Conservation (phyloP, 2,113 vertebrate genomes). For the Arvicanthis niloticus region DNA sequence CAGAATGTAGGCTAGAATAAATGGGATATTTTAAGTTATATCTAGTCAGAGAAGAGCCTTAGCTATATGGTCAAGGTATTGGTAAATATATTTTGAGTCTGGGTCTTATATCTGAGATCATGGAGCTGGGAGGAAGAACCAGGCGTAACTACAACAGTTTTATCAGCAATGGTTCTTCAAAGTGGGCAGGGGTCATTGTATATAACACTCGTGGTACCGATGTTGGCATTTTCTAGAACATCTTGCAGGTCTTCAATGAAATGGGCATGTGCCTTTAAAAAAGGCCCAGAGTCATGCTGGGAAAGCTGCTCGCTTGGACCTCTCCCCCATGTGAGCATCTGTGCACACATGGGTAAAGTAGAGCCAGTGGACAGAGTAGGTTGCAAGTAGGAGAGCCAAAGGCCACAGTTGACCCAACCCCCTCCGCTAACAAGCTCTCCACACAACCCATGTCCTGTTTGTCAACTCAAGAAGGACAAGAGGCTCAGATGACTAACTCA, state of each 20-base stretch:
- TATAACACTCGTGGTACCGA: neutral
- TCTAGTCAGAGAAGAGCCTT: too few species aligned
- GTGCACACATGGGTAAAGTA: neutral
- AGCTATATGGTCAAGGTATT: too few species aligned
- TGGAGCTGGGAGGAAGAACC: too few species aligned
- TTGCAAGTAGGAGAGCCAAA: neutral
- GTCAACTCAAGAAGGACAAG: neutral
- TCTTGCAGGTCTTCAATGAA: neutral
- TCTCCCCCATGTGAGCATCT: neutral
- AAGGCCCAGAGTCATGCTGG: neutral
- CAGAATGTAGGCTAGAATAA: too few species aligned
- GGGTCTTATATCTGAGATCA: too few species aligned
- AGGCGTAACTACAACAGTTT: neutral
- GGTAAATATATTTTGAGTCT: too few species aligned
- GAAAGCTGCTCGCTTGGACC: too few species aligned
- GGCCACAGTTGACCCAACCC: neutral
- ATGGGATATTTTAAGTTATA: too few species aligned
- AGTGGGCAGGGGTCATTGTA: neutral
- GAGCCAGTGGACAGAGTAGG: neutral
- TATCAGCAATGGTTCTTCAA: neutral
- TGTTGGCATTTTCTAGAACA: neutral
- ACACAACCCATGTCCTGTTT: neutral
- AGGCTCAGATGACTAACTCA: neutral
- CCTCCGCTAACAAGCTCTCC: neutral
- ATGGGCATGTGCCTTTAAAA: neutral